Conservation (phyloP, 2,113 vertebrate species). For the Myotis davidii region DNA sequence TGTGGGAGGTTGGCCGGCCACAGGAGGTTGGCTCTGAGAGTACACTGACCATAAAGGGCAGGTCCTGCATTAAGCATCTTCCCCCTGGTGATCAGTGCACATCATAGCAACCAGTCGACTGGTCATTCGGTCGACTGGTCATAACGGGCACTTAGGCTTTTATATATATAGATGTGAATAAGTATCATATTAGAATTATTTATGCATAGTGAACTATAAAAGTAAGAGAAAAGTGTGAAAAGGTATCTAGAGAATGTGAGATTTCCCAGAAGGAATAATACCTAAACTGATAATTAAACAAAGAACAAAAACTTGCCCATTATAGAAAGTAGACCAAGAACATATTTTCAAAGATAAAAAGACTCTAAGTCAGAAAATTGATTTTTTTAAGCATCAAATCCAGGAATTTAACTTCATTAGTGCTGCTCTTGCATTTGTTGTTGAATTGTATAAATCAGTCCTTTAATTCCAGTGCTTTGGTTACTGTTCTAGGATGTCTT, state of each 20-base stretch:
- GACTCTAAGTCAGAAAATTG: neutral
- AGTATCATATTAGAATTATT: neutral
- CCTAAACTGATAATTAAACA: neutral
- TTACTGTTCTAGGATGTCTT: neutral
- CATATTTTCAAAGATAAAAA: neutral
- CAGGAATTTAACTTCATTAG: neutral
- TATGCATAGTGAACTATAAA: neutral
- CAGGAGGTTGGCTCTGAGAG: too few relatives aligned
- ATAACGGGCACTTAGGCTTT: too few relatives aligned
- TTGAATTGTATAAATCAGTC: neutral
- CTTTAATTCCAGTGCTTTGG: neutral
- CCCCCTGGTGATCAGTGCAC: too few relatives aligned
- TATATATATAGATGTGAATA: neutral
- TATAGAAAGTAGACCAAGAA: neutral
- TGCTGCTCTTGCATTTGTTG: neutral
- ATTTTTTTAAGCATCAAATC: neutral
- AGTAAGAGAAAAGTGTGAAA: neutral
- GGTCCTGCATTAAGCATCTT: too few relatives aligned
- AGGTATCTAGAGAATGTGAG: neutral
- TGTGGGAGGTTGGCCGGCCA: too few relatives aligned
- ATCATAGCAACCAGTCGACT: too few relatives aligned
- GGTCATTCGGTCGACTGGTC: too few relatives aligned
- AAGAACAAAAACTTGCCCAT: neutral
- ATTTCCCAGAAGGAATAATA: neutral
- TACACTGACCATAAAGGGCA: too few relatives aligned